Evolutionary conservation across 2,113 vertebrate species (phyloP).

Genomic region (Sus scrofa): T2T-Sscrofa CM000812.6:192098001-192098500

Average conservation of each 20-base stretch:
- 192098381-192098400: too few species aligned
- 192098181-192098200: neutral
- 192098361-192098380: too few species aligned
- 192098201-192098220: neutral
- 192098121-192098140: neutral
- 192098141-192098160: neutral
- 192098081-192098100: constrained; percentile 3
- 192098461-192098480: too few species aligned
- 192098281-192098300: neutral
- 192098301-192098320: constrained; percentile 8
- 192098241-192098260: neutral
- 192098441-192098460: too few species aligned
- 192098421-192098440: too few species aligned
- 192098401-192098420: too few species aligned
- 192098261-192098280: constrained; percentile 43
- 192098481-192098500: too few species aligned
- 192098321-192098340: constrained; percentile 51
- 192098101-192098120: neutral
- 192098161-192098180: neutral
- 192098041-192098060: neutral
- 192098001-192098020: neutral
- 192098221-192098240: constrained; percentile 46
- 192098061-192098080: neutral
- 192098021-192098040: neutral
- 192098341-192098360: too few species aligned